These are phyloP conservation scores for Podocnemis expansa DNA, from an alignment of 2,113 vertebrate genomes.

Conservation along the genomic window DNA sequence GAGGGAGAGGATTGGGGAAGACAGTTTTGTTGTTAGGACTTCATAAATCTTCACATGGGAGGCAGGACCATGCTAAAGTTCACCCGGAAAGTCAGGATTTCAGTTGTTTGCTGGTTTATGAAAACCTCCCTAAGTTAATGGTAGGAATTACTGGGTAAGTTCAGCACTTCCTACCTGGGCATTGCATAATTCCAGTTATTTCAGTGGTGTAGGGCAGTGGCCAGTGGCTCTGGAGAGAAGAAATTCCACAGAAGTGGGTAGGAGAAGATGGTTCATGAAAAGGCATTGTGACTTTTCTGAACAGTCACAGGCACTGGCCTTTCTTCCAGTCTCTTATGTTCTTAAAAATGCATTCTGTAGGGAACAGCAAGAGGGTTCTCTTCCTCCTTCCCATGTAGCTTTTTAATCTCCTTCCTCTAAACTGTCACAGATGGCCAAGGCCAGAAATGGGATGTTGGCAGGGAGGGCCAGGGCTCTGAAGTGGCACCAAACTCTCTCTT, in stretches of 20 bases:
- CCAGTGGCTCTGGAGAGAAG: not conserved
- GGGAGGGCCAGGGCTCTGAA: not conserved
- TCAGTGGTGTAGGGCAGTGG: not conserved
- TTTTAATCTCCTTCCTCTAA: not conserved
- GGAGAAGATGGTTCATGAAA: not conserved
- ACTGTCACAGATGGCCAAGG: not conserved
- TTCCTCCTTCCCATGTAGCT: not conserved
- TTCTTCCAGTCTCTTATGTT: not conserved
- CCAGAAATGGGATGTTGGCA: not conserved
- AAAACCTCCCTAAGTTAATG: not conserved
- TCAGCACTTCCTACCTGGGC: not conserved
- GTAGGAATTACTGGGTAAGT: not conserved
- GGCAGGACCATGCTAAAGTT: not conserved
- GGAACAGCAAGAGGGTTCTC: not conserved
- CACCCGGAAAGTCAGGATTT: not conserved
- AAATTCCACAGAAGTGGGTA: not conserved
- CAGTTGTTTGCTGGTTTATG: not conserved
- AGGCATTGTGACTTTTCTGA: not conserved
- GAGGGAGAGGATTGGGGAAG: not conserved
- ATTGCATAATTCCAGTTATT: not conserved
- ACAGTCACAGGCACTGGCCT: not conserved
- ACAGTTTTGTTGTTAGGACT: not conserved
- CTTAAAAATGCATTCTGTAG: not conserved
- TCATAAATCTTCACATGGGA: conserved; percentile 16
- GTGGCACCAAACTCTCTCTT: not conserved